These are phyloP conservation scores for Chromis chromis DNA, from an alignment of 2,797 vertebrate species.

Conservation along the genomic window DNA sequence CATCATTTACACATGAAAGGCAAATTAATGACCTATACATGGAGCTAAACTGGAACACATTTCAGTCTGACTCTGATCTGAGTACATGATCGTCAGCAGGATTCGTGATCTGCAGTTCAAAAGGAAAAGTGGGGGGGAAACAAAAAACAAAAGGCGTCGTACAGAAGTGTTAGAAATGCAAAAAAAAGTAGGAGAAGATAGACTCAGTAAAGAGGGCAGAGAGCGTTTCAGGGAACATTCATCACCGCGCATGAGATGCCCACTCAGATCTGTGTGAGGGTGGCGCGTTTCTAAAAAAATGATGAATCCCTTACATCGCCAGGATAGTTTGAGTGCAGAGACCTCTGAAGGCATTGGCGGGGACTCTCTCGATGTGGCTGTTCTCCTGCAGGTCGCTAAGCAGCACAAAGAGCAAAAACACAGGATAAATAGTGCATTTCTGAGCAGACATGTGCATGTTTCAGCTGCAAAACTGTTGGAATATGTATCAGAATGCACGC, in stretches of 20 bases:
- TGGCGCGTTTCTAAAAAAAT: slow-evolving; percentile 32
- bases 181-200: slow-evolving; percentile 15
- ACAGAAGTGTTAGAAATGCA: slow-evolving; percentile 16
- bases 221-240: slow-evolving; percentile 48
- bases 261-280: slow-evolving; percentile 42
- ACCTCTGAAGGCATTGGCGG: slow-evolving; percentile 84
- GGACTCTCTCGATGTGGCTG: slow-evolving; percentile 78
- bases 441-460: not conserved
- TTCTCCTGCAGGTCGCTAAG: slow-evolving; percentile 83
- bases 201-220: slow-evolving; percentile 46
- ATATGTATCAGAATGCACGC: not conserved
- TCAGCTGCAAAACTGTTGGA: slow-evolving; percentile 1
- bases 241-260: slow-evolving; percentile 38
- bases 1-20: not conserved
- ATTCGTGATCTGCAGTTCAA: not conserved
- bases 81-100: not conserved
- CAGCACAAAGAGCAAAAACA: slow-evolving; percentile 38
- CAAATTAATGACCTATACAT: not conserved
- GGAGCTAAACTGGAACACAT: not conserved
- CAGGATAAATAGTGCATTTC: not conserved
- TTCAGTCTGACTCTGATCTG: not conserved
- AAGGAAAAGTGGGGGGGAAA: not conserved
- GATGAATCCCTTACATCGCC: slow-evolving; percentile 79
- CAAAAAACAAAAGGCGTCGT: not conserved
- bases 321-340: slow-evolving; percentile 79